Evolutionary conservation across 2,113 vertebrate genomes (phyloP), one percentile per base, ranked within the genome.

Genomic region (Chaetops frenatus): DNA sequence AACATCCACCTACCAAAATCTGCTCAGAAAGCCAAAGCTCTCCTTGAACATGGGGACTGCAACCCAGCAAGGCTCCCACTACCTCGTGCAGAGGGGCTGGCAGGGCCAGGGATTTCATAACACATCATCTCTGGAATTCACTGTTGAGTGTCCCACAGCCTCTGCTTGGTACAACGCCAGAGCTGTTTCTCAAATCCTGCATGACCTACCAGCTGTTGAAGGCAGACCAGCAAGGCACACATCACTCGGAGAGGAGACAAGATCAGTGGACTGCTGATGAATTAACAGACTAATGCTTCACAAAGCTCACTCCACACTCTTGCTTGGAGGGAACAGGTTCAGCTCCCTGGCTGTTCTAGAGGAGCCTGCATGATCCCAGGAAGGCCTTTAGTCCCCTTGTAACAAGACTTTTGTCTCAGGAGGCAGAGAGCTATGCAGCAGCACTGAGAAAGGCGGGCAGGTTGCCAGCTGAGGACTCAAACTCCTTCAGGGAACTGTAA

Each of bases 401-500:
- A 79, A 38, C 38, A 36, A n/a, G 28, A 51, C 28, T 81, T 79
- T 22, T 65, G 73, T 64, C 86, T 79, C 69, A 11, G 48, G 40
- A 82, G 65, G 72, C 91, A 40, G 22, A 44, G 48, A 38, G 36
- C 72, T 38, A 5, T 15, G 56, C 58, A 50, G 86, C 44, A 51
- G 51, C 1, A 2, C 77, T 24, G 77, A 95, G 83, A 53, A 53
- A 58, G 71, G 83, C 66, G 78, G 92, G 95, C 72, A 74, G n/a
- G 45, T 35, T 61, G 86, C 94, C 96, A 96, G 78, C 45, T 9
- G 57, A 72, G 66, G 77, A 83, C 35, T 67, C 80, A 40, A 56
- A 71, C 57, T 76, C 81, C 88, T 97, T 92, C 64, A 96, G 95
- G 94, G 86, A 95, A 47, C 86, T 74, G 9, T 6, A 87, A 81